phyloP scores from a whole-genome alignment of 2,888 invertebrate species.

The Drosophila mercatorum region DNA sequence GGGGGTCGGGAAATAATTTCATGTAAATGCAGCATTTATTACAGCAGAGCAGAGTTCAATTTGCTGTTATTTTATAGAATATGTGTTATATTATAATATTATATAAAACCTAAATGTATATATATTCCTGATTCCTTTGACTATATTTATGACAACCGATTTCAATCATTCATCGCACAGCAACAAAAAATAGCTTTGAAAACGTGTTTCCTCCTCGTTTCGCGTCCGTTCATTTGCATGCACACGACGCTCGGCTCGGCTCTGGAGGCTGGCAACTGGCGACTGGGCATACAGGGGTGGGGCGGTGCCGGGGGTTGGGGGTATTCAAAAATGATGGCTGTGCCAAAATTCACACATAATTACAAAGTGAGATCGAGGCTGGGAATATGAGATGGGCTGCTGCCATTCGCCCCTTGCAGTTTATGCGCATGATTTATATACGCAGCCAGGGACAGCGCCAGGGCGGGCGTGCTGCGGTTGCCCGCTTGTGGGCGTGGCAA shows the following conservation, averaged over 20 bases:
- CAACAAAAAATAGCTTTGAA: background rate
- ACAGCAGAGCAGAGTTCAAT: no score
- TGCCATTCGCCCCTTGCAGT: conserved; percentile 15
- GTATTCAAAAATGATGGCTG: conserved; percentile 46
- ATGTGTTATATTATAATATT: background rate
- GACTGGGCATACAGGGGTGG: background rate
- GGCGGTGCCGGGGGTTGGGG: background rate
- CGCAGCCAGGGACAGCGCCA: conserved; percentile 22
- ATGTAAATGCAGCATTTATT: no score
- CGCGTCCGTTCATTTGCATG: conserved; percentile 47
- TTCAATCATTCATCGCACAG: background rate
- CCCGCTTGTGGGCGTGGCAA: conserved; percentile 69
- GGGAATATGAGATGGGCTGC: conserved; percentile 22
- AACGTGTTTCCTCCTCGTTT: conserved; percentile 33
- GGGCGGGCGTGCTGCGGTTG: conserved; percentile 46
- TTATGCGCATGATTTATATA: conserved; percentile 56
- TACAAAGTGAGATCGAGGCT: conserved; percentile 53
- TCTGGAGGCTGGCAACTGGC: background rate
- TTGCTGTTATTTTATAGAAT: background rate
- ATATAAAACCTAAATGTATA: background rate
- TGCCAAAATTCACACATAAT: conserved; percentile 77
- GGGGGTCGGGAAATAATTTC: no score
- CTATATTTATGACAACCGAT: background rate
- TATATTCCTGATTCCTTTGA: background rate
- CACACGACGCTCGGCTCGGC: conserved; percentile 17